Evolutionary conservation across 2,797 vertebrate species (phyloP).

Genomic region (Myotis findleyi): DNA sequence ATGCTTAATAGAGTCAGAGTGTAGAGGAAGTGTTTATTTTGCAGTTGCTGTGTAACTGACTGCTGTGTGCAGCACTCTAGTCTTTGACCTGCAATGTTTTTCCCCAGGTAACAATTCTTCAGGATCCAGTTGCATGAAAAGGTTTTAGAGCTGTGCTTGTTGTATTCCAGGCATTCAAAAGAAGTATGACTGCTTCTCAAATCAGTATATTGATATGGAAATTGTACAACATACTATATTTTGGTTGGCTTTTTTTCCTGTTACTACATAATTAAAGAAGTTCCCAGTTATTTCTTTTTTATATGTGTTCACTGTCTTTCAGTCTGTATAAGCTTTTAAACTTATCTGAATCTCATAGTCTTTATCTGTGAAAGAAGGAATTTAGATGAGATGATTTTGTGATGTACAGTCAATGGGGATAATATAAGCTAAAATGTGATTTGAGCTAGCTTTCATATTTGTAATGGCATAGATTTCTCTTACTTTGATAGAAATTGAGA

Average conservation of each 20-base stretch:
- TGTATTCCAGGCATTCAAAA: not conserved
- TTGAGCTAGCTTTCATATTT: conserved; percentile 12
- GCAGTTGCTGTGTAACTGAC: no score
- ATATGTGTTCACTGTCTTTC: not conserved
- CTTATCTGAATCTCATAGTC: not conserved
- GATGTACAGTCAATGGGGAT: not conserved
- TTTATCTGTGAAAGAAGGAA: not conserved
- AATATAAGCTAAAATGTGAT: conserved; percentile 20
- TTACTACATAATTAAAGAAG: not conserved
- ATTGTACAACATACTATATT: not conserved
- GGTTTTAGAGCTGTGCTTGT: conserved; percentile 5
- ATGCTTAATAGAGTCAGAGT: not conserved
- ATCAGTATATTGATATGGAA: not conserved
- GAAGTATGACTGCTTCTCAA: not conserved
- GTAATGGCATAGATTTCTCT: not conserved
- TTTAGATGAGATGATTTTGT: conserved; percentile 21
- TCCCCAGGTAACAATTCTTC: not conserved
- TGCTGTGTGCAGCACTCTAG: not conserved
- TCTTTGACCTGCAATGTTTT: not conserved
- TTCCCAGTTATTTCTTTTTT: not conserved
- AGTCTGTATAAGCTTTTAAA: not conserved
- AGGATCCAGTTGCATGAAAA: not conserved
- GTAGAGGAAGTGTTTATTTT: not conserved
- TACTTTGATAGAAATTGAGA: conserved; percentile 36
- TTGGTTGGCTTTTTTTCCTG: not conserved